Percentiles rank a stretch among this genome's conserved stretches.
phyloP scores from a whole-genome alignment of 35 echinoderm and acorn worm genomes.

The Patiria miniata region DNA sequence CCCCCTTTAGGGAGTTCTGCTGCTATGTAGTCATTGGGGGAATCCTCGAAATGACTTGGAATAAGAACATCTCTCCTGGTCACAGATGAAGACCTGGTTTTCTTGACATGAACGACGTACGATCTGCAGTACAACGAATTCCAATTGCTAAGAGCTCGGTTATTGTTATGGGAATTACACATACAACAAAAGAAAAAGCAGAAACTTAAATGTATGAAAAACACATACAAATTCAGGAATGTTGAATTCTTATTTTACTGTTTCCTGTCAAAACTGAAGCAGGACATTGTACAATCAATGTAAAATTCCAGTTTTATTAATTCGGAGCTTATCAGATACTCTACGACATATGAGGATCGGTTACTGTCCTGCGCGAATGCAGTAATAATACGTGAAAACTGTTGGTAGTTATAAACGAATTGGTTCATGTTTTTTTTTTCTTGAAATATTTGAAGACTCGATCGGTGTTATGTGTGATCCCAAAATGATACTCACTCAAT shows the following conservation, averaged over 20 bases:
- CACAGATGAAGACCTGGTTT: neutral
- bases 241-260: neutral
- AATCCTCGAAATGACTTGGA: constrained; percentile 2
- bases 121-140: neutral
- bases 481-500: neutral
- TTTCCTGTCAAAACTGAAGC: neutral
- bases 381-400: too few relatives aligned
- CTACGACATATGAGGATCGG: too few relatives aligned
- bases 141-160: neutral
- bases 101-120: neutral
- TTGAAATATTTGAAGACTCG: neutral
- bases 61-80: neutral
- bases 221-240: neutral
- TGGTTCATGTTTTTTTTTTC: neutral
- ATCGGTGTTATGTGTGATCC: neutral
- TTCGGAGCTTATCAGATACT: too few relatives aligned
- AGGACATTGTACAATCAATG: too few relatives aligned
- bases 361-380: too few relatives aligned
- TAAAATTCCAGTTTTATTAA: too few relatives aligned
- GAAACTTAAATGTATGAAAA: neutral
- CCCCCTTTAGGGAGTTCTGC: constrained; percentile 44
- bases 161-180: neutral
- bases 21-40: constrained; percentile 51
- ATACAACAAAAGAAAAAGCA: neutral
- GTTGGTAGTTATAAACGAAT: neutral